Conservation (phyloP, 2,888 invertebrate genomes). For the Diplolepis rosae region DNA sequence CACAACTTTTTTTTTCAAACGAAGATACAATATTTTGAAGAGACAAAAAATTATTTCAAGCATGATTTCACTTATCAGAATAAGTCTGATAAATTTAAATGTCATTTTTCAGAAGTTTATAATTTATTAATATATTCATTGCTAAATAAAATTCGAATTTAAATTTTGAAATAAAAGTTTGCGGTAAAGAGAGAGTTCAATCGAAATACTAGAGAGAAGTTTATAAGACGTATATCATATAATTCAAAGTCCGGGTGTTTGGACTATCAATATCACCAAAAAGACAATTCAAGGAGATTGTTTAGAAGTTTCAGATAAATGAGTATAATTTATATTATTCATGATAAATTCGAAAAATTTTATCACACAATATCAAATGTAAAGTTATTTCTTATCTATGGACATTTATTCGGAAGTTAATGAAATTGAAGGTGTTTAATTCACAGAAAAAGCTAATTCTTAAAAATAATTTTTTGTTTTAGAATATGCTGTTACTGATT, state of each 20-base stretch:
- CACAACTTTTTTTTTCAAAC: neutral
- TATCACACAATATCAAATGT: too few relatives aligned
- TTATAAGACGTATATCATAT: neutral
- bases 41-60: neutral
- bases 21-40: neutral
- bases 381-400: neutral
- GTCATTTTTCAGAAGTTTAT: too few relatives aligned
- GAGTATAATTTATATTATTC: neutral
- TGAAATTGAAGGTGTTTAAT: neutral
- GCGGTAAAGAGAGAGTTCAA: neutral
- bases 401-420: too few relatives aligned
- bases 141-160: too few relatives aligned
- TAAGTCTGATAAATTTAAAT: too few relatives aligned
- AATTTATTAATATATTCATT: too few relatives aligned
- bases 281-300: neutral
- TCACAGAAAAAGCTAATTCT: neutral
- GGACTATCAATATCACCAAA: neutral
- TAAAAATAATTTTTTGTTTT: neutral
- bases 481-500: constrained; percentile 2
- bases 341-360: neutral
- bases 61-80: neutral
- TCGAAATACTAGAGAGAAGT: neutral
- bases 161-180: too few relatives aligned
- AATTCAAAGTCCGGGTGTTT: constrained; percentile 11
- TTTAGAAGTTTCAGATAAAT: neutral